Base-by-base conservation (phyloP, 2,888 invertebrate species). In the Phortica okadai region DNA sequence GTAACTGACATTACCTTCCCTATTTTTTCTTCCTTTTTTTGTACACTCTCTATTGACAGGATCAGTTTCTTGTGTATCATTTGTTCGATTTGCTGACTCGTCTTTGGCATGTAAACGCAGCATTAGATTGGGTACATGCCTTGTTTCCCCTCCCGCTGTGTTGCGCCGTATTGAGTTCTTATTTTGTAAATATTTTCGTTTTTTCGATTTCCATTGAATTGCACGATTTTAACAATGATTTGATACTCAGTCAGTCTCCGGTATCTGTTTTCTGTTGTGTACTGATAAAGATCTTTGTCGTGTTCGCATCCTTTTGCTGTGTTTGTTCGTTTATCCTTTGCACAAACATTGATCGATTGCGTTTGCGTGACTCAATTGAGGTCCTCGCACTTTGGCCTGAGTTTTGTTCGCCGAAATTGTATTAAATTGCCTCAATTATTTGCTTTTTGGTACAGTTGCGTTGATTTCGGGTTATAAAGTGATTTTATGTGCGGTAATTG, bases 201-300 rank as follows among this genome's bases (percentile, higher is more conserved):
- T 76, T 50, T 69, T 73, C 44, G 59, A 66, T 54, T 69, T 69
- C 54, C n/a, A 66, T 73, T 73, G 54, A 66, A 73, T 73, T 73
- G 42, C 21, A 69, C 69, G 41, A 69, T 45, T 70, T 70, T 41
- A 62, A 62, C 62, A 62, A 62, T 21, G 62, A 25, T 25, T 62
- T 11, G 25, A 16, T 62, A 21, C 21, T 62, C 62, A 11, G 5
- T 21, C 59, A 21, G 6, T 62, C 10, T 62, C 14, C 16, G 25
- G 41, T 69, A 1, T 3, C 45, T 21, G 50, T 73, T 44, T 6
- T 62, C 10, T 70, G 67, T n/a, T 76, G 69, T 74, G 74, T 21
- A 21, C 62, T 70, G 76, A 76, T 76, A 73, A 74, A 74, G 73
- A 77, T 74, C 74, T 74, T 56, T 54, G 50, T 69, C 16, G 45